These are phyloP conservation scores for Urocynchramus pylzowi DNA, from an alignment of 2,113 vertebrate genomes.

Conservation along the genomic window DNA sequence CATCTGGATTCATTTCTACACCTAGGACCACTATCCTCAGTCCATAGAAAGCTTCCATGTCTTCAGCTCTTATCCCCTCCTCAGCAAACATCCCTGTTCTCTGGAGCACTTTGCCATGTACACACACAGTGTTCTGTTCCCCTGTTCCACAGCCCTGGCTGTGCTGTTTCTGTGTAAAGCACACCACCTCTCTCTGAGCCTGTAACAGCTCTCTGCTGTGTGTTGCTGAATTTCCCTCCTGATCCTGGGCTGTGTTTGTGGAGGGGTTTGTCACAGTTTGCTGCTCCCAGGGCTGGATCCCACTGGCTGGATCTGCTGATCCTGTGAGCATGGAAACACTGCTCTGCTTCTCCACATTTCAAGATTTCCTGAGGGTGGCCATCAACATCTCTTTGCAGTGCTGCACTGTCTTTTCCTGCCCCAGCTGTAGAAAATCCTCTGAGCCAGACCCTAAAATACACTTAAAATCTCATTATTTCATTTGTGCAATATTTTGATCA, in stretches of 20 bases:
- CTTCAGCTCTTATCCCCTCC: background rate
- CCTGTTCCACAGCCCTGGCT: background rate
- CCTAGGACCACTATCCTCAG: background rate
- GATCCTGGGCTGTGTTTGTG: background rate
- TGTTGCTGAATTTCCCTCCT: background rate
- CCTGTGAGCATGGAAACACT: background rate
- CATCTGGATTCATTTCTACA: background rate
- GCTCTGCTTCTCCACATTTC: background rate
- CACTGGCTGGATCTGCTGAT: background rate
- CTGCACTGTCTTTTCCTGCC: background rate
- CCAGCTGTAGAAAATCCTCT: background rate
- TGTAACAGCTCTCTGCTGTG: background rate
- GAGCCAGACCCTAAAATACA: background rate
- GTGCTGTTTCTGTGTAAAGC: background rate
- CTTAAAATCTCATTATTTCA: background rate
- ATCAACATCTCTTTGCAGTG: background rate
- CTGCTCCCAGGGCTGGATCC: background rate
- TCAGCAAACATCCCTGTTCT: fast-evolving
- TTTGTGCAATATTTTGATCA: background rate
- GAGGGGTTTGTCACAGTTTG: background rate
- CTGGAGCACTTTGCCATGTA: background rate
- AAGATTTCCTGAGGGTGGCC: background rate
- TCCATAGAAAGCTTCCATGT: background rate
- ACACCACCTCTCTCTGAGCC: background rate
- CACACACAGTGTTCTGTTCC: background rate